Base-by-base conservation (phyloP, 1,140 invertebrate genomes). In the Scaptomyza graminum region DNA sequence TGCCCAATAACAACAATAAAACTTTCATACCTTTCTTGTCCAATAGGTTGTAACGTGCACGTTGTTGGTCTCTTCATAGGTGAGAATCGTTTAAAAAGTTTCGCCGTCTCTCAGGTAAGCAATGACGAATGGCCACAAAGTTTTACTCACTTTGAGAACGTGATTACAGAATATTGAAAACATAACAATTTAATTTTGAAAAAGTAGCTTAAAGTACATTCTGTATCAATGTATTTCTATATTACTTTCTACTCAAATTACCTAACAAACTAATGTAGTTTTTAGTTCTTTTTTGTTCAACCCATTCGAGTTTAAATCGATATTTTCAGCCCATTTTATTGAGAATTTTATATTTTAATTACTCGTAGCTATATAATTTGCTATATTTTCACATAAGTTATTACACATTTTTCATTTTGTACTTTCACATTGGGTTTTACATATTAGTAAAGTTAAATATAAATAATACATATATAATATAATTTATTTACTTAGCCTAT, bases 71-170 rank as follows among this genome's bases (percentile, higher is more conserved):
- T 67, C 3, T 88, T 90, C n/a, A 55, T 57, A 16, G 73, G 61
- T 28, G 59, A 59, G 25, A 90, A 90, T 71, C 83, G 85, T 6
- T 57, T 91, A 13, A 64, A 79, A 1, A 88, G 74, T 2, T 88
- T 88, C 22, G 73, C 57, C 41, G 57, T 91, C n/a, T 15, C 54
- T 12, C 44, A 70, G 64, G 78, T 79, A 52, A 79, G 50, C 28
- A 47, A 22, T 12, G 52, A 43, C 6, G 54, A 64, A 13, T 77
- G 52, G 69, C 67, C 80, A 41, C 31, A 76, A 18, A 68, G 79
- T 51, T 79, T 84, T 16, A 61, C 63, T 22, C 76, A 82, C 16
- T 50, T 90, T 12, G 76, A 90, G 50, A 90, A 79, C 43, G 43
- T 90, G 5, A 76, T 22, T 22, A 22, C 18, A 22, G 18, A n/a